phyloP scores from a whole-genome alignment of 53 echinoderm and acorn worm genomes.

The Echinarachnius parma region DNA sequence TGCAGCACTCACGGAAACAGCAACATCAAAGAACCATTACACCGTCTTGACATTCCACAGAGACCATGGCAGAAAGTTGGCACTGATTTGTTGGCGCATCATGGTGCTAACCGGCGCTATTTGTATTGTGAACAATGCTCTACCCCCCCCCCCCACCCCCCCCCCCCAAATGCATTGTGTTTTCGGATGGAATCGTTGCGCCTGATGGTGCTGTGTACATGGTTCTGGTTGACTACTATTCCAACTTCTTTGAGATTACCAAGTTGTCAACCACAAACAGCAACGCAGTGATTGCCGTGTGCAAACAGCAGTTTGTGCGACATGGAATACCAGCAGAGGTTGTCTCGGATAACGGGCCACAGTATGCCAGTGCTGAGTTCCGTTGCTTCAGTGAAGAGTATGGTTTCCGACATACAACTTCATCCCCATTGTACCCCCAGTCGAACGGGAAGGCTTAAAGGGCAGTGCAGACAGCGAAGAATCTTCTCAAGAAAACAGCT shows the following conservation, averaged over 20 bases:
- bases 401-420: constrained; percentile 34
- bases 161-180: too few relatives aligned
- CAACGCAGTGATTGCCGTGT: constrained; percentile 21
- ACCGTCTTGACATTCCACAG: constrained; percentile 32
- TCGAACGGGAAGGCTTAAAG: constrained; percentile 53
- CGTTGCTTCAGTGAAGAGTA: constrained; percentile 36
- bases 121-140: too few relatives aligned
- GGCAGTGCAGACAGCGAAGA: constrained; percentile 54
- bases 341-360: constrained; percentile 46
- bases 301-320: constrained; percentile 57
- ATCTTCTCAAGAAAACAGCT: constrained; percentile 31
- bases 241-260: constrained; percentile 56
- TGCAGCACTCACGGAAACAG: constrained; percentile 13
- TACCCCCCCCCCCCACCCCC: too few relatives aligned
- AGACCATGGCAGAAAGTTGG: constrained; percentile 51
- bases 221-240: constrained; percentile 63
- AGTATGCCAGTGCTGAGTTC: constrained; percentile 44
- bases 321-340: constrained; percentile 50
- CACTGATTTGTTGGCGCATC: constrained; percentile 48
- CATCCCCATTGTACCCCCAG: constrained; percentile 51
- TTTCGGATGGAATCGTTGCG: too few relatives aligned
- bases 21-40: constrained; percentile 27
- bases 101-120: too few relatives aligned
- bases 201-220: constrained; percentile 1
- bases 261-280: constrained; percentile 23